These are phyloP conservation scores for Forbesichthys papilliferus DNA, from an alignment of 2,113 vertebrate genomes.

Conservation along the genomic window DNA sequence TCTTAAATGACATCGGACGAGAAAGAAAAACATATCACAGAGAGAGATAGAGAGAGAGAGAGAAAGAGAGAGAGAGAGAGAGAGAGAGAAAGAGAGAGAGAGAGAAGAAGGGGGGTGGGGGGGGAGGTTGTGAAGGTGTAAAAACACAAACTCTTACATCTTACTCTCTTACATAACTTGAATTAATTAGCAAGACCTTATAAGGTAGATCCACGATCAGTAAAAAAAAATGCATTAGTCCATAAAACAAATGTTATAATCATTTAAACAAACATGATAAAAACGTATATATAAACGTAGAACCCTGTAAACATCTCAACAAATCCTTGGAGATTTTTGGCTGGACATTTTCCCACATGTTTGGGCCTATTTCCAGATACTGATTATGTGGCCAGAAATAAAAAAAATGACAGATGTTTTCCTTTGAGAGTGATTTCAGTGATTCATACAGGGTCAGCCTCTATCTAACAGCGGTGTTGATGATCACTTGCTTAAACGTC, in stretches of 20 bases:
- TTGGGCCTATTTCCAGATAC: constrained; percentile 54
- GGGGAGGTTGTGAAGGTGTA: neutral
- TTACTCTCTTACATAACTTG: neutral
- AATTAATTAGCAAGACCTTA: neutral
- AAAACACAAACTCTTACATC: neutral
- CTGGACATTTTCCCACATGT: constrained; percentile 65
- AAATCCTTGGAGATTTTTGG: constrained; percentile 53
- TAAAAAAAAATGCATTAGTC: constrained; percentile 24
- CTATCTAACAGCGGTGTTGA: constrained; percentile 33
- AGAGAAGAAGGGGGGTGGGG: neutral
- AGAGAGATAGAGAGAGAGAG: no score
- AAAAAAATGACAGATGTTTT: constrained; percentile 71
- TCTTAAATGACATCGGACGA: no score
- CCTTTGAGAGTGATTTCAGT: constrained; percentile 37
- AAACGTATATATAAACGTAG: neutral
- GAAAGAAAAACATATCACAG: no score
- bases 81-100: neutral
- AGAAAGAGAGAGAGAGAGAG: no score
- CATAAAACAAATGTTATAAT: neutral
- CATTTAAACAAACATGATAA: neutral
- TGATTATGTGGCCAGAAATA: constrained; percentile 49
- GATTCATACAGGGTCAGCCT: constrained; percentile 24
- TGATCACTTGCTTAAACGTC: constrained; percentile 16
- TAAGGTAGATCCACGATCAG: no score
- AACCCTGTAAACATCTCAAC: constrained; percentile 54